Evolutionary conservation across 2,113 vertebrate species (phyloP).

Genomic region (Rhabdomys dilectus): DNA sequence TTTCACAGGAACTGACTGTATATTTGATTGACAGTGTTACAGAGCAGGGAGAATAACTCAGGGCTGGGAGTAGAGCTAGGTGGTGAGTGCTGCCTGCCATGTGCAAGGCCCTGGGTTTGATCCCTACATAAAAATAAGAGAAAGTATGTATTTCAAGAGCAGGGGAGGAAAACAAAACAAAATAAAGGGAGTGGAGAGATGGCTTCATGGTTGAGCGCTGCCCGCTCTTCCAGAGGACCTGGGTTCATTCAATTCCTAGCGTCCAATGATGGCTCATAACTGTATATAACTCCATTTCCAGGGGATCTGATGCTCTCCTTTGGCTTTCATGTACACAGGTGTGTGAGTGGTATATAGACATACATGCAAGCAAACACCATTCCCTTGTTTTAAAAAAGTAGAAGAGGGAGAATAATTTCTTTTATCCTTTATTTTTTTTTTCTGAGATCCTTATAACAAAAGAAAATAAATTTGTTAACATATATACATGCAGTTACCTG

Average conservation of each 20-base stretch:
- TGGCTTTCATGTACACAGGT: neutral
- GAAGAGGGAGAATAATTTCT: neutral
- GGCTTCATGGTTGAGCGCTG: neutral
- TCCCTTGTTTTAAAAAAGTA: neutral
- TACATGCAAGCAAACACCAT: neutral
- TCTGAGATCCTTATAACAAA: neutral
- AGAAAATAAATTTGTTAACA: neutral
- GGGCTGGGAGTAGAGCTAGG: neutral
- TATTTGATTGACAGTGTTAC: neutral
- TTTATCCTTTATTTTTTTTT: neutral
- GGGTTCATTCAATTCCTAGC: neutral
- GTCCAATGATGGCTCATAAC: neutral
- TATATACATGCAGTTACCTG: neutral
- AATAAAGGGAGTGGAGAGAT: neutral
- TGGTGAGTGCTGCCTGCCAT: neutral
- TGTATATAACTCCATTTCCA: neutral
- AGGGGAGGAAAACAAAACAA: neutral
- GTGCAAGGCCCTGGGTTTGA: neutral
- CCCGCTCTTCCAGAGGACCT: neutral
- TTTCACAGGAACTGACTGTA: neutral
- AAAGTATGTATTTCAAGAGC: neutral
- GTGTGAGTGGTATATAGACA: neutral
- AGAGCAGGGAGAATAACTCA: neutral
- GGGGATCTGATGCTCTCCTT: neutral
- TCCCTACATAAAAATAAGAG: neutral